Percentiles rank a stretch among this genome's conserved stretches.
Conservation (phyloP, 2,113 vertebrate species). For the Silurus meridionalis region DNA sequence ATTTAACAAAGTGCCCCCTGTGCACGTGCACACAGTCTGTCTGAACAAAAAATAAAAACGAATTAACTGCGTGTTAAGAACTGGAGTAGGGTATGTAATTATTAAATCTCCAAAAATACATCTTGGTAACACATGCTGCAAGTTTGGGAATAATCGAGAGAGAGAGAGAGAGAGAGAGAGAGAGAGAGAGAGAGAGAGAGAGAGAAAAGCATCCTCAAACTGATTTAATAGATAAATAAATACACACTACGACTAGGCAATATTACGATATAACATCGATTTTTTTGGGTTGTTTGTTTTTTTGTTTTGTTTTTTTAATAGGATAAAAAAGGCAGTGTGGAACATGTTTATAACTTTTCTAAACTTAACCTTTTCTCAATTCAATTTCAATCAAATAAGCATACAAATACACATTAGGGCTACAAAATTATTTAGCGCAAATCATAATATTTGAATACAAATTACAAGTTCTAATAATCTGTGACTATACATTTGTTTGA, state of each 20-base stretch:
- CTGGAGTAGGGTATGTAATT: neutral
- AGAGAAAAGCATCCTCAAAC: neutral
- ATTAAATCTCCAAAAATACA: neutral
- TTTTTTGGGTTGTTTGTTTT: too few relatives aligned
- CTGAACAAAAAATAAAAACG: neutral
- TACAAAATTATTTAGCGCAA: neutral
- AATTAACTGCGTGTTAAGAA: neutral
- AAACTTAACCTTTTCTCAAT: neutral
- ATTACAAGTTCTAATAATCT: neutral
- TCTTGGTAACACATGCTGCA: neutral
- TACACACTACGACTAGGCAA: neutral
- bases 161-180: neutral
- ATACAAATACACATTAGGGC: neutral
- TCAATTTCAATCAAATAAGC: neutral
- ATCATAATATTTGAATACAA: too few relatives aligned
- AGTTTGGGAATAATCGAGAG: neutral
- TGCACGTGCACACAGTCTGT: conserved; percentile 4
- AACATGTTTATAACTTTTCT: neutral
- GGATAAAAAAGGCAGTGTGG: neutral
- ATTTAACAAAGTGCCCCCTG: neutral
- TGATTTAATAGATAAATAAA: neutral
- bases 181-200: neutral
- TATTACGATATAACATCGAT: too few relatives aligned
- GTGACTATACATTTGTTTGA: neutral
- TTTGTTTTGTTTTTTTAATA: neutral